Evolutionary conservation across 1,140 invertebrate genomes (phyloP).

Genomic region (Theocolax elegans): DNA sequence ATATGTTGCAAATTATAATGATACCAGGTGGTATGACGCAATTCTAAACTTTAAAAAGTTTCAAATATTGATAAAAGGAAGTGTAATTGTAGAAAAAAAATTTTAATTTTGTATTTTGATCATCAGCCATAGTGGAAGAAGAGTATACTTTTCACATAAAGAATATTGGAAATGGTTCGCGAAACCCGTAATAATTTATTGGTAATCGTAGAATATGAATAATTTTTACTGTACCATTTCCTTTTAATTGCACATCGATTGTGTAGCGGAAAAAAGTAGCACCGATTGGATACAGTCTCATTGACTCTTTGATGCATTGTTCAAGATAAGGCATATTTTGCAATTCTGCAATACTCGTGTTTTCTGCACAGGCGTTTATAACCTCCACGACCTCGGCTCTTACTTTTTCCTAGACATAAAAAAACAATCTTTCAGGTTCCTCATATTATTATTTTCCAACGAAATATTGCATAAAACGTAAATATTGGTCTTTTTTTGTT

Average conservation of each 20-base stretch:
- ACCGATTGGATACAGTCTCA: constrained; percentile 71
- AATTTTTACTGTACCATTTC: background rate
- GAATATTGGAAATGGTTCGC: too few species aligned
- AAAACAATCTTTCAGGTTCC: too few species aligned
- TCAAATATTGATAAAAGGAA: too few species aligned
- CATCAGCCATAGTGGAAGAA: too few species aligned
- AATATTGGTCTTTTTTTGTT: too few species aligned
- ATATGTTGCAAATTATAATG: constrained; percentile 65
- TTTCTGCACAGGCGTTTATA: constrained; percentile 22
- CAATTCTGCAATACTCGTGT: constrained; percentile 36
- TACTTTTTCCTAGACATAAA: constrained; percentile 26
- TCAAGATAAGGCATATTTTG: constrained; percentile 66
- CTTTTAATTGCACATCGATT: constrained; percentile 51
- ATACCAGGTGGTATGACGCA: constrained; percentile 60
- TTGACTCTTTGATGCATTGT: constrained; percentile 72
- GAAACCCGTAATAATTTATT: background rate
- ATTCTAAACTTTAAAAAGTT: constrained; percentile 47
- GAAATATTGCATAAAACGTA: too few species aligned
- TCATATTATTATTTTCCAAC: too few species aligned
- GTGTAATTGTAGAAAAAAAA: background rate
- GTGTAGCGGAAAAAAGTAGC: constrained; percentile 67
- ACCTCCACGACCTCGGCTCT: constrained; percentile 40
- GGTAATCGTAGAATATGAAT: too few species aligned
- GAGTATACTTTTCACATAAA: too few species aligned
- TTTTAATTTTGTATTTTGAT: background rate